A percentile compares a stretch with the other conserved stretches of the same genome.
phyloP scores from a whole-genome alignment of 2,113 vertebrate species.

The Progne subis region DNA sequence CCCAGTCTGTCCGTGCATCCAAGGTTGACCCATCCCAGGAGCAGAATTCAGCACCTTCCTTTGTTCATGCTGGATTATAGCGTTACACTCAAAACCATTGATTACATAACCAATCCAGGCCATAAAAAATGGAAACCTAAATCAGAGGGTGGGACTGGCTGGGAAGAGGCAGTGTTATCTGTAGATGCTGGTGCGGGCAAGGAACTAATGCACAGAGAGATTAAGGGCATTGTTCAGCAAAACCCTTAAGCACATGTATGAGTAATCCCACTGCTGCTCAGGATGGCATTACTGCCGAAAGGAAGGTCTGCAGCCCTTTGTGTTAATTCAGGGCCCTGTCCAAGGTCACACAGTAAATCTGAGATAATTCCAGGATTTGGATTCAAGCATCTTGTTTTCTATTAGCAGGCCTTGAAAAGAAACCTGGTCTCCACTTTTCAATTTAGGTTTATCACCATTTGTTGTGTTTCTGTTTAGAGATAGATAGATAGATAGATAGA shows the following conservation, averaged over 20 bases:
- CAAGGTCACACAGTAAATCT: conserved; percentile 32
- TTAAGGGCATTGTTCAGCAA: conserved; percentile 16
- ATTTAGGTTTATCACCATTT: not conserved
- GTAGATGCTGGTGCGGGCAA: not conserved
- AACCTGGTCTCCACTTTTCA: not conserved
- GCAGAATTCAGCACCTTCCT: not conserved
- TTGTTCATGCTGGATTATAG: not conserved
- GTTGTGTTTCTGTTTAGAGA: not conserved
- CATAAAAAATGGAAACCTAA: not conserved
- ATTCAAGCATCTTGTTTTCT: not conserved
- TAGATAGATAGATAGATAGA: not conserved
- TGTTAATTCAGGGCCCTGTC: not conserved
- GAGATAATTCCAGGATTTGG: conserved; percentile 9
- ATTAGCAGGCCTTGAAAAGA: not conserved
- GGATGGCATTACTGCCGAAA: not conserved
- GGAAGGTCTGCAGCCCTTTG: not conserved
- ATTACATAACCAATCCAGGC: not conserved
- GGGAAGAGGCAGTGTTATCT: not conserved
- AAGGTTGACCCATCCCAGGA: not conserved
- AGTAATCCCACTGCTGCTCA: not conserved
- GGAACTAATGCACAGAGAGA: not conserved
- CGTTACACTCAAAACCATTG: not conserved
- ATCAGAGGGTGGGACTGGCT: not conserved
- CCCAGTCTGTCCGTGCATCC: accelerated
- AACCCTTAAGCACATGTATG: not conserved